phyloP scores from a whole-genome alignment of 2,113 vertebrate species.

The Tringa solitaria region DNA sequence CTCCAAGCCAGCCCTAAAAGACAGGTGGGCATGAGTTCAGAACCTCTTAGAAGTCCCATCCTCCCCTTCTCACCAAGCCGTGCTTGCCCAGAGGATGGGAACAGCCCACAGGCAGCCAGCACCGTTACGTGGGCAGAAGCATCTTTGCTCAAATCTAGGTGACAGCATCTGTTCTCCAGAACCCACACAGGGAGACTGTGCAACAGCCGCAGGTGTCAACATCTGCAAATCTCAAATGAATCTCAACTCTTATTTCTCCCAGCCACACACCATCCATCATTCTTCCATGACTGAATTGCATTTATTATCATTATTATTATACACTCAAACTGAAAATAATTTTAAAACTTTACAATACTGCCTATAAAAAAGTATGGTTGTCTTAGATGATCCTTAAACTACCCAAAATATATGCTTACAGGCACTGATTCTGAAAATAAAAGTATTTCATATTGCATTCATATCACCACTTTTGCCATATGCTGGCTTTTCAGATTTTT shows the following conservation, averaged over 20 bases:
- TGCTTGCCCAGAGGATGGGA: neutral
- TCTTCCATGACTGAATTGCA: neutral
- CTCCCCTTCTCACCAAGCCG: neutral
- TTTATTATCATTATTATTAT: neutral
- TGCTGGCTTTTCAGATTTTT: neutral
- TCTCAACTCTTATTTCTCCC: neutral
- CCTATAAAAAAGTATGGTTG: neutral
- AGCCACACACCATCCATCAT: neutral
- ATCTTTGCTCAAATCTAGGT: fast-evolving
- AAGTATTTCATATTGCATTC: neutral
- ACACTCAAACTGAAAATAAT: neutral
- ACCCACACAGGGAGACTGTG: neutral
- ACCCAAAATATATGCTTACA: neutral
- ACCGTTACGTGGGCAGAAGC: fast-evolving
- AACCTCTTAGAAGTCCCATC: neutral
- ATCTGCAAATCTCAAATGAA: fast-evolving
- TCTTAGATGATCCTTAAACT: neutral
- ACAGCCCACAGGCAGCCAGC: too few species aligned
- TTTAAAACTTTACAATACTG: neutral
- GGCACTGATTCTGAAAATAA: neutral
- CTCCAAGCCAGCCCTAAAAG: neutral
- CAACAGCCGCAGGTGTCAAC: neutral
- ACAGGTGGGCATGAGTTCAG: neutral
- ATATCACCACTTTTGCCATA: neutral
- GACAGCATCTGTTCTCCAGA: fast-evolving